A percentile compares a stretch with the other conserved stretches of the same genome.
Evolutionary conservation across 2,888 invertebrate species (phyloP).

Genomic region (Elaeidobius kamerunicus): DNA sequence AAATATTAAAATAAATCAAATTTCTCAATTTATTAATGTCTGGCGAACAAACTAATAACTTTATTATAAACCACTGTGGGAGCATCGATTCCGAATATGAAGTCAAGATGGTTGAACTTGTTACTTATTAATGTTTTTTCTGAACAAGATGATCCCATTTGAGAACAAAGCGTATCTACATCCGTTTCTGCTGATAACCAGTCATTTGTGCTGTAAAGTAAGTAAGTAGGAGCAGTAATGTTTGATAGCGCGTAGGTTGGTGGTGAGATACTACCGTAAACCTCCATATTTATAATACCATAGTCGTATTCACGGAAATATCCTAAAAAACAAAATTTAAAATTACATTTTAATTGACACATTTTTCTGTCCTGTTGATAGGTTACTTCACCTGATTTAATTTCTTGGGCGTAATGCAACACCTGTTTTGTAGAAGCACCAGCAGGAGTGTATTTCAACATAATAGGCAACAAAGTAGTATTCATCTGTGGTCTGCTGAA

Average conservation of each 20-base stretch:
- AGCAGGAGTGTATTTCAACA: constrained; percentile 41
- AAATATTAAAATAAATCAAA: too few species aligned
- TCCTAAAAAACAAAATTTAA: too few species aligned
- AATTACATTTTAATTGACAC: too few species aligned
- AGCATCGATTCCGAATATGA: constrained; percentile 42
- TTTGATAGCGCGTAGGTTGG: constrained; percentile 49
- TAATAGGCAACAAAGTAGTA: constrained; percentile 37
- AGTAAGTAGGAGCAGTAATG: constrained; percentile 48
- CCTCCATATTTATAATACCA: constrained; percentile 44
- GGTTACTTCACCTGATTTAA: constrained; percentile 48
- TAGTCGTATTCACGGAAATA: constrained; percentile 55
- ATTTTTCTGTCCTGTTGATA: too few species aligned
- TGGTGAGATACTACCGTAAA: constrained; percentile 44
- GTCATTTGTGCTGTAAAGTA: constrained; percentile 53
- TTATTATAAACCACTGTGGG: constrained; percentile 38
- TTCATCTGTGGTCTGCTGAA: constrained; percentile 44
- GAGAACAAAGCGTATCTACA: constrained; percentile 31
- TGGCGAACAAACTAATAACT: constrained; percentile 33
- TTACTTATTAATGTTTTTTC: constrained; percentile 39
- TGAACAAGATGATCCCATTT: constrained; percentile 34
- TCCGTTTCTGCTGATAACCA: constrained; percentile 48
- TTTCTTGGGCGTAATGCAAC: constrained; percentile 68
- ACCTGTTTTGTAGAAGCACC: constrained; percentile 61
- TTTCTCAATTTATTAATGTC: neutral
- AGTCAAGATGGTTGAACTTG: constrained; percentile 45